Evolutionary conservation across 2,888 invertebrate genomes (phyloP), one percentile per base, ranked within the genome.

Genomic region (Drosophila birchii): DNA sequence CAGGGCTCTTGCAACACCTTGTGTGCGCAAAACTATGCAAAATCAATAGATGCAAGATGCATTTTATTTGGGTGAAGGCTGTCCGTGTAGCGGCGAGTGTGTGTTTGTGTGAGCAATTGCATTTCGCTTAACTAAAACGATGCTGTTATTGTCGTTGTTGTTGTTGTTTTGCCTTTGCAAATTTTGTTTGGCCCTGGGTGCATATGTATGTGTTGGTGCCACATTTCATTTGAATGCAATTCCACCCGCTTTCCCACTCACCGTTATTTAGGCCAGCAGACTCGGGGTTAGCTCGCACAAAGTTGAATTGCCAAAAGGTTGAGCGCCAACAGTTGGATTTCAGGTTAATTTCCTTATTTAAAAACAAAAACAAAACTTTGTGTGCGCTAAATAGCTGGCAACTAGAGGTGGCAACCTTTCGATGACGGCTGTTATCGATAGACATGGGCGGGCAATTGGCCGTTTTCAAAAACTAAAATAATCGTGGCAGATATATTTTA

Each of bases 21-120:
- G 16, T 32, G 18, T 62, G 51, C 23, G 51, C 36, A 53, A 53
- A 53, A 57, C 47, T 57, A 79, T 75, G 78, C 70, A 66, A 66
- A 64, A 66, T 66, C 51, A 66, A 66, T 66, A 66, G 69, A 67
- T 58, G 67, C 67, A 66, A 61, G 71, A 63, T 72, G 72, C 63
- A 73, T 69, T 79, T 81, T 76, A 77, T 79, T 55, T 87, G 56
- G 88, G 86, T 86, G 86, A 86, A 86, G 86, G 88, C 51, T 64
- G 62, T 38, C 29, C 36, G 29, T 59, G 26, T 41, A 12, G 32
- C 32, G 32, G 26, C 41, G 26, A 56, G 18, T 38, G 47, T 43
- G 43, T 38, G 34, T 61, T 69, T 53, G 58, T 26, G 36, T 58
- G 34, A 68, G 53, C 38, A 62, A 43, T 57, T 57, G 69, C 60